phyloP scores from a whole-genome alignment of 2,797 vertebrate species.

The Geotrypetes seraphini region DNA sequence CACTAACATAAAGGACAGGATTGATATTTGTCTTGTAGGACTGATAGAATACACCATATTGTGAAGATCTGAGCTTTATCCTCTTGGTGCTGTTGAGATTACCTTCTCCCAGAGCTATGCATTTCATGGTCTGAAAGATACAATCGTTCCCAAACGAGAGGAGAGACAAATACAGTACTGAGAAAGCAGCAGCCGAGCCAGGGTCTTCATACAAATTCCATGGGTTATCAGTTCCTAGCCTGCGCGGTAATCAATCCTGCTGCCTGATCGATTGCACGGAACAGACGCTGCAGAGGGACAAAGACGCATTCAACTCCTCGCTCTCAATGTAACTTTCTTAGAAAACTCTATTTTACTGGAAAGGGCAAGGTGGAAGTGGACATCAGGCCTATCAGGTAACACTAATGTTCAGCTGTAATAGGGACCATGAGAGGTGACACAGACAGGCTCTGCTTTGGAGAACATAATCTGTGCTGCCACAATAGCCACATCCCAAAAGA shows the following conservation, averaged over 20 bases:
- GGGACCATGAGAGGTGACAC: conserved; percentile 32
- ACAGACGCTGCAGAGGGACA: conserved; percentile 33
- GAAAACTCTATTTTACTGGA: conserved; percentile 16
- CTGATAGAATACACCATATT: too few relatives aligned
- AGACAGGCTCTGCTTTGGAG: conserved; percentile 47
- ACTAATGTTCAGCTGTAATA: conserved; percentile 44
- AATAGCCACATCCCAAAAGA: conserved; percentile 41
- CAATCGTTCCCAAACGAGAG: conserved; percentile 14
- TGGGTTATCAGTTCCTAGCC: conserved; percentile 34
- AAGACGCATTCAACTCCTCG: conserved; percentile 41
- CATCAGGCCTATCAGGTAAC: conserved; percentile 46
- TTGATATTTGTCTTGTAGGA: too few relatives aligned
- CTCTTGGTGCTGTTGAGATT: too few relatives aligned
- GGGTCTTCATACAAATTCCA: conserved; percentile 10
- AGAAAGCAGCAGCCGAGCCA: conserved; percentile 10
- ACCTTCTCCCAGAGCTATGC: conserved; percentile 6
- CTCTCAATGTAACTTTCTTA: conserved; percentile 7
- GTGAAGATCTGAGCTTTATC: too few relatives aligned
- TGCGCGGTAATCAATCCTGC: conserved; percentile 34
- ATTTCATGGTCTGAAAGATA: conserved; percentile 10
- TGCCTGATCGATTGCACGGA: conserved; percentile 30
- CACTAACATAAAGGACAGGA: too few relatives aligned
- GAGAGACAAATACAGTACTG: conserved; percentile 28
- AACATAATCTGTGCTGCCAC: conserved; percentile 43
- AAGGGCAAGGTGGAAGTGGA: conserved; percentile 38